A percentile compares a stretch with the other conserved stretches of the same genome.
phyloP scores from a whole-genome alignment of 2,113 vertebrate species.

The Megaleporinus macrocephalus region DNA sequence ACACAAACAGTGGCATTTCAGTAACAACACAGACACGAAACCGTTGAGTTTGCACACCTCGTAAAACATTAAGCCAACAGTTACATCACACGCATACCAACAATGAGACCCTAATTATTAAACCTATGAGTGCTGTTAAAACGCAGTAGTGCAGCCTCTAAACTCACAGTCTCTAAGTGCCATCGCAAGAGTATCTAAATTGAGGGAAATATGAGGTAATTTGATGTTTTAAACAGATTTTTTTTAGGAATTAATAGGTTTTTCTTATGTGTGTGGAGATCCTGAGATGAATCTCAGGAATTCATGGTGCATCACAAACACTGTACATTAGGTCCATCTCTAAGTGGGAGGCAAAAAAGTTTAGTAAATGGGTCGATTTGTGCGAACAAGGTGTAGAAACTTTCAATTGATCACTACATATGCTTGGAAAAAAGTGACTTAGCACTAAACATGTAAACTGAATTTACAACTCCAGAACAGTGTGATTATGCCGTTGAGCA shows the following conservation, averaged over 20 bases:
- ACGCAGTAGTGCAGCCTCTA: conserved; percentile 8
- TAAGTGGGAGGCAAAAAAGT: conserved; percentile 6
- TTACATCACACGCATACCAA: conserved; percentile 22
- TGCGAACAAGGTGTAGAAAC: conserved; percentile 26
- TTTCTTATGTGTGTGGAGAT: neutral
- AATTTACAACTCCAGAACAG: conserved; percentile 39
- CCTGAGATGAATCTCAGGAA: neutral
- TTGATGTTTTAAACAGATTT: neutral
- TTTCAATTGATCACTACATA: conserved; percentile 44
- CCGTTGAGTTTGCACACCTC: conserved; percentile 16
- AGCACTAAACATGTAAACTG: conserved; percentile 44
- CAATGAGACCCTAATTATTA: conserved; percentile 27
- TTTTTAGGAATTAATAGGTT: neutral
- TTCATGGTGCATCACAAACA: conserved; percentile 9
- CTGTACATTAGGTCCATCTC: conserved; percentile 17
- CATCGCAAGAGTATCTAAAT: neutral
- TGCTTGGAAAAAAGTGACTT: conserved; percentile 51
- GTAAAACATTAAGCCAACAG: conserved; percentile 31
- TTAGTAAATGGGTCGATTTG: conserved; percentile 30
- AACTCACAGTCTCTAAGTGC: conserved; percentile 18
- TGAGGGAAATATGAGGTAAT: conserved; percentile 6
- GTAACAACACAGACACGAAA: conserved; percentile 37
- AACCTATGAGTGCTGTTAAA: conserved; percentile 25
- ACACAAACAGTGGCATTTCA: conserved; percentile 24
- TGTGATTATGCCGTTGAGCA: conserved; percentile 32